Base-by-base conservation (phyloP, 2,113 vertebrate species). In the Chlorodrepanis virens region DNA sequence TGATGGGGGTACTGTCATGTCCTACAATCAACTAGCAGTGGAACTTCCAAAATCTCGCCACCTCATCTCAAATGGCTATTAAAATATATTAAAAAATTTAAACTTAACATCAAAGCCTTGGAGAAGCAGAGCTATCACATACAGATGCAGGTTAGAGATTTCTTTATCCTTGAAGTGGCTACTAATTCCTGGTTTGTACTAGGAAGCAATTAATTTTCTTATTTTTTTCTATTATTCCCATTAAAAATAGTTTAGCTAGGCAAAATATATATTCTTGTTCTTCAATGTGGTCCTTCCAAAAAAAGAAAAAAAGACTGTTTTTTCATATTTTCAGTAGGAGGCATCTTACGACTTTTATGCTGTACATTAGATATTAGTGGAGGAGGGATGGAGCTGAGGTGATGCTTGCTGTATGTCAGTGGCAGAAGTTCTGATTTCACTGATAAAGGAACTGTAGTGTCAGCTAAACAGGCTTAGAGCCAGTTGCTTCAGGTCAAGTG, bases 1-100 rank as follows among this genome's bases (percentile, higher is more conserved):
- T 42, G 10, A 13, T 63, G n/a, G 15, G 3, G 1, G 0, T 49
- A 28, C 69, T 37, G 17, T 40, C 5, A 2, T 9, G 29, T 39
- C 24, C 27, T 11, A 22, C 12, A 27, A 20, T 72, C 20, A 86
- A 6, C 10, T 24, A 14, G 13, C 19, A 31, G 25, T 8, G 31
- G 27, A 57, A 31, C 4, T 44, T 59, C 35, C 14, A 50, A 80
- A 63, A 54, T 79, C 18, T 83, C 27, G 40, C 16, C 37, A 44
- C 18, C 37, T 85, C n/a, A 25, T 69, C 40, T 86, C 37, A 83
- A 40, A 71, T 14, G 20, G 4, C 13, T 37, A 3, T 33, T 47
- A 25, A 84, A 67, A 42, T 21, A 47, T 1, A 3, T 35, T 28
- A 27, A 52, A 49, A 81, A 60, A n/a, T 8, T 10, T 47, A 52